Percentiles rank a stretch among this genome's conserved stretches.
phyloP scores from a whole-genome alignment of 2,888 invertebrate species.

The Tuberolachnus salignus region DNA sequence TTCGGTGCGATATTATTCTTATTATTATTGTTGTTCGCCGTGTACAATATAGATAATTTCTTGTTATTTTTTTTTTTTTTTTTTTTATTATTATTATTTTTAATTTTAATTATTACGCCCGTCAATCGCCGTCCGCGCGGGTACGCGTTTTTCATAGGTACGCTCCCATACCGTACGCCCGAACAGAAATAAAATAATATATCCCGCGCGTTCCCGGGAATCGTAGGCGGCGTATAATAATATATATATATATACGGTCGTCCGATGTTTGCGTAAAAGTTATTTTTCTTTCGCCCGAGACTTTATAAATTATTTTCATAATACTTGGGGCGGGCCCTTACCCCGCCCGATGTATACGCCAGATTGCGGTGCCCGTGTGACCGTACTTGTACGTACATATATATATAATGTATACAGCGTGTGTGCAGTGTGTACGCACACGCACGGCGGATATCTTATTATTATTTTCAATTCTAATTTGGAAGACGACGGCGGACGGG shows the following conservation, averaged over 20 bases:
- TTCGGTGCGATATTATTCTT: no score
- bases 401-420: conserved; percentile 2
- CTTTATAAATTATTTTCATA: neutral
- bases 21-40: no score
- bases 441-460: neutral
- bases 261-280: neutral
- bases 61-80: neutral
- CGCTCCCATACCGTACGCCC: neutral
- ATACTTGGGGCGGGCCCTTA: neutral
- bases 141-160: neutral
- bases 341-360: neutral
- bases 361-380: conserved; percentile 21
- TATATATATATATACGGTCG: conserved; percentile 27
- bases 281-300: neutral
- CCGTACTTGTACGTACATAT: neutral
- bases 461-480: conserved; percentile 31
- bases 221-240: no score
- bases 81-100: neutral
- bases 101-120: conserved; percentile 48
- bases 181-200: no score
- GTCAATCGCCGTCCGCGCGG: no score
- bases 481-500: neutral
- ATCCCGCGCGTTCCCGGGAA: neutral
- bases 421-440: neutral
- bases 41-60: no score